Base-by-base conservation (phyloP, 2,113 vertebrate genomes). In the Prionailurus bengalensis region DNA sequence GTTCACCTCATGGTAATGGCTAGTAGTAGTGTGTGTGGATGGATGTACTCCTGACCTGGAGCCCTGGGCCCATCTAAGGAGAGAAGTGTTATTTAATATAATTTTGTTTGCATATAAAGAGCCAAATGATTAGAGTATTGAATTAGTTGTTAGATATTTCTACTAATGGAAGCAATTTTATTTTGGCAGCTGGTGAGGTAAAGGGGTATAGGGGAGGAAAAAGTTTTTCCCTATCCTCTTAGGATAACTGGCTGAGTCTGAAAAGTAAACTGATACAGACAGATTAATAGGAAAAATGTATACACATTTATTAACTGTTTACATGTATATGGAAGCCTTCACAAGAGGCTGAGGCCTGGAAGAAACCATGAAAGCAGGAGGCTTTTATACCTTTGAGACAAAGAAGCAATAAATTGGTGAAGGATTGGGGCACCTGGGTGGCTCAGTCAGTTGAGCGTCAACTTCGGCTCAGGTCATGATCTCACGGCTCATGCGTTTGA, bases 151-250 rank as follows among this genome's bases (percentile, higher is more conserved):
- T 78, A 51, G 19, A 31, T 96, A 74, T 58, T 85, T 78, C 27
- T 53, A 27, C 31, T 42, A 78, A 70, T 70, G 33, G 61, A 68
- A 87, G 23, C 33, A 29, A 42, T 92, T 81, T 92, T 55, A 73
- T 95, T 95, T 92, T 74, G 42, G 89, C 48, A 91, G 55, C 31
- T 91, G 36, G 42, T 80, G 23, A 91, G 29, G 5, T 80, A 33
- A 80, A 71, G 53, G 27, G 31, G 9, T 80, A 0, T 36, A 39
- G 23, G 31, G 33, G 16, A 66, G 61, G 45, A 36, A 36, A 65
- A 91, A 19, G 23, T 27, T 80, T 79, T 21, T 17, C 42, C 45
- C 51, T 15, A 29, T 51, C 33, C 23, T 63, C 21, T 12, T 78
- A 51, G 23, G 39, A 61, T 51, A 33, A 10, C 25, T 14, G 15